Evolutionary conservation across 2,113 vertebrate genomes (phyloP), one percentile per base, ranked within the genome.

Genomic region (Coreoperca whiteheadi): DNA sequence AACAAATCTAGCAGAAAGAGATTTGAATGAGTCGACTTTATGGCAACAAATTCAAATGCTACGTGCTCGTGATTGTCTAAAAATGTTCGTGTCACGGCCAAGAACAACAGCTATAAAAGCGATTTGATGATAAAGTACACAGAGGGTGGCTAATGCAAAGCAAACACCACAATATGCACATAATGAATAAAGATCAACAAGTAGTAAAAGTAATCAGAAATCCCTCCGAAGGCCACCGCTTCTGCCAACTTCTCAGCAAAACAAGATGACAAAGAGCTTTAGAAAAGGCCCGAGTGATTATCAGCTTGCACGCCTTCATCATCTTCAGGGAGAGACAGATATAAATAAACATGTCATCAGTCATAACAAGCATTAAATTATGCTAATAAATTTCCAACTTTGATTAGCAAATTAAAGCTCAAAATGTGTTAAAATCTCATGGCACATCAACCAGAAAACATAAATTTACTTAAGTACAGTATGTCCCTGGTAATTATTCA

Each of bases 331-430:
- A 65, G 60, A 84, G 70, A 71, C 64, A 53, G 28, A 80, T 67
- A 83, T 90, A 88, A 89, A 91, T 87, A 89, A 89, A 90, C 80
- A 84, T 88, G 88, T 78, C 83, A 87, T 85, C 85, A 84, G 67
- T 72, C 73, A 64, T 20, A 64, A 72, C 4, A 4, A 74, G 69
- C 41, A 66, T 77, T 84, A 28, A 82, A 78, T 82, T 77, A 87
- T 80, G 77, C 32, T 83, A 68, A 83, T 79, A 39, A 46, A 74
- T 76, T 81, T 85, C 8, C 23, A 51, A 74, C 75, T 84, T 86
- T 89, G 82, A 91, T 88, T 83, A 83, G 77, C 53, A 75, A 89
- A 86, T 86, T 67, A 74, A 83, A 77, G 30, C 56, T 72, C 1
- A 57, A 37, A 77, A 75, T 81, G 46, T 82, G 46, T 75, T 54